phyloP scores from a whole-genome alignment of 2,888 invertebrate species.

The Drosophila mettleri region DNA sequence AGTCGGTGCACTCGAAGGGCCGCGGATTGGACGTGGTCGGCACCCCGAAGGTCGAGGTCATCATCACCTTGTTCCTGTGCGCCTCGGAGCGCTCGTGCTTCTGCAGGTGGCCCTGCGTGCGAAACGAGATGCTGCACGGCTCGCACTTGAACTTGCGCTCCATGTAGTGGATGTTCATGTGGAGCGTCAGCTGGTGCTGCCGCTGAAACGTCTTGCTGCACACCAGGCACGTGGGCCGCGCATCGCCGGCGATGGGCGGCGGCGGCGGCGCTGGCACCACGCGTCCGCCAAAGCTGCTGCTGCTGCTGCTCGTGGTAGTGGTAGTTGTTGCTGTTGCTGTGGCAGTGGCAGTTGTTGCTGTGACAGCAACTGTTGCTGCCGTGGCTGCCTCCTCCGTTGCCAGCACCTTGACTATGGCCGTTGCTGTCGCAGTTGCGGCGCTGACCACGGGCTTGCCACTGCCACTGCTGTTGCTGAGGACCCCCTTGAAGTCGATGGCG shows the following conservation, averaged over 20 bases:
- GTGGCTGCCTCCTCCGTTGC: not conserved
- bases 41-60: constrained; percentile 93
- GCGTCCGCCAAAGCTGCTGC: constrained; percentile 24
- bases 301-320: not conserved
- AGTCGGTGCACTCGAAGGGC: constrained; percentile 98
- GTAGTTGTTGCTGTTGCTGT: not conserved
- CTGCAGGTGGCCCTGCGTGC: constrained; percentile 95
- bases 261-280: constrained; percentile 72
- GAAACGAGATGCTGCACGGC: constrained; percentile 95
- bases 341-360: not conserved
- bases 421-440: not conserved
- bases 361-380: not conserved
- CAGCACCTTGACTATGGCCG: not conserved
- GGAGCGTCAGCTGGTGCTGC: constrained; percentile 94
- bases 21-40: constrained; percentile 95
- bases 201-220: constrained; percentile 97
- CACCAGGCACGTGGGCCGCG: constrained; percentile 91
- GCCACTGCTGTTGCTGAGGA: constrained; percentile 66
- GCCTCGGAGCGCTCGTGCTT: constrained; percentile 97
- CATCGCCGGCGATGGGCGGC: constrained; percentile 86
- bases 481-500: constrained; percentile 82
- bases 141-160: constrained; percentile 96
- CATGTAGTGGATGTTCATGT: constrained; percentile 98
- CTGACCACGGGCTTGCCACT: not conserved
- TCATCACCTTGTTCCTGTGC: constrained; percentile 96